These are phyloP conservation scores for Oligia strigilis DNA, from an alignment of 2,888 invertebrate species.

Conservation along the genomic window DNA sequence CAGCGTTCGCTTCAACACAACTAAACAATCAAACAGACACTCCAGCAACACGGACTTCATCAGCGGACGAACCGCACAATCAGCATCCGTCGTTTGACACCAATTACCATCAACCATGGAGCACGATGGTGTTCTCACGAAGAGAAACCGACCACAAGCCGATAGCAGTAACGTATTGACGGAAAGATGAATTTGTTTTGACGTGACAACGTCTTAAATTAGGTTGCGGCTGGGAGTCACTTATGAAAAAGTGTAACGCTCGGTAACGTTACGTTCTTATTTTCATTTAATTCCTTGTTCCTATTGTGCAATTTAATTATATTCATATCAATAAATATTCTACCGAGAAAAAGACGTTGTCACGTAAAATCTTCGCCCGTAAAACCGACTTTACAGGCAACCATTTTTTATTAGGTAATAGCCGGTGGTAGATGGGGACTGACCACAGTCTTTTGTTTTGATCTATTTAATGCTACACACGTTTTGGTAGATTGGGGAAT, in stretches of 20 bases:
- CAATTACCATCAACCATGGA: slow-evolving; percentile 80
- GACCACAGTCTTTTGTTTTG: slow-evolving; percentile 61
- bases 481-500: neutral
- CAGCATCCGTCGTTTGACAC: slow-evolving; percentile 77
- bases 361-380: too few species aligned
- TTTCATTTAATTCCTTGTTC: too few species aligned
- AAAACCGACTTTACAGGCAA: too few species aligned
- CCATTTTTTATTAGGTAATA: slow-evolving; percentile 38
- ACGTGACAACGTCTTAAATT: too few species aligned
- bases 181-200: slow-evolving; percentile 63
- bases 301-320: too few species aligned
- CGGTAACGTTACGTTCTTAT: too few species aligned
- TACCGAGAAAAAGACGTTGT: too few species aligned
- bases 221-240: too few species aligned
- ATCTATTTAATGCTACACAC: slow-evolving; percentile 24
- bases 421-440: slow-evolving; percentile 34
- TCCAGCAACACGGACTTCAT: slow-evolving; percentile 63
- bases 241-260: too few species aligned
- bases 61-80: slow-evolving; percentile 75
- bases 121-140: slow-evolving; percentile 84
- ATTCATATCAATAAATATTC: too few species aligned
- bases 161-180: slow-evolving; percentile 71
- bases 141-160: slow-evolving; percentile 78
- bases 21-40: slow-evolving; percentile 53
- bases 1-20: neutral